Percentiles rank a stretch among this genome's conserved stretches.
Evolutionary conservation across 2,888 invertebrate genomes (phyloP).

Genomic region (Nephrocerus scutellatus): DNA sequence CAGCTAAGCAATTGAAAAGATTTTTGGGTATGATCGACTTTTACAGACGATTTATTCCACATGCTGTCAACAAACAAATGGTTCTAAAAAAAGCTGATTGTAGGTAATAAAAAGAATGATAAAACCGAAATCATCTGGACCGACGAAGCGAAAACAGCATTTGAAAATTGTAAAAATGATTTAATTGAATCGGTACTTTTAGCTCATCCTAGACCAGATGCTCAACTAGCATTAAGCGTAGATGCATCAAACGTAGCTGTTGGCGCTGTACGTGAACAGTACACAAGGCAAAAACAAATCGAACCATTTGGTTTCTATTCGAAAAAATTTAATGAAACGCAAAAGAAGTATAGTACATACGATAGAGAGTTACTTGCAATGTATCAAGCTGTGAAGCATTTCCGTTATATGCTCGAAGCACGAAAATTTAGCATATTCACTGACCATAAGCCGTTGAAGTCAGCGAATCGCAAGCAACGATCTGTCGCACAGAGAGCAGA

Average conservation of each 20-base stretch:
- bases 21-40: constrained; percentile 25
- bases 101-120: too few species aligned
- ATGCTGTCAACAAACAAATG: constrained; percentile 12
- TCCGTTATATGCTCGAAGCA: constrained; percentile 7
- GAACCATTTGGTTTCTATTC: constrained; percentile 8
- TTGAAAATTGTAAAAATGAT: too few species aligned
- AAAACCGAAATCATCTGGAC: too few species aligned
- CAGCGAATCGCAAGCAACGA: too few species aligned
- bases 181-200: too few species aligned
- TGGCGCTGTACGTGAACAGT: too few species aligned
- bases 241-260: too few species aligned
- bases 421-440: constrained; percentile 6
- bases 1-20: constrained; percentile 17
- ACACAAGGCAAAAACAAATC: too few species aligned
- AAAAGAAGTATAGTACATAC: constrained; percentile 8
- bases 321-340: background rate
- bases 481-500: too few species aligned
- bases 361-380: constrained; percentile 8
- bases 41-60: constrained; percentile 13
- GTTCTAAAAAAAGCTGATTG: background rate
- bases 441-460: constrained; percentile 7
- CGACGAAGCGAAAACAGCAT: too few species aligned
- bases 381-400: constrained; percentile 3
- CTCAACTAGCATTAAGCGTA: too few species aligned
- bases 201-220: too few species aligned